A percentile compares a stretch with the other conserved stretches of the same genome.
Conservation (phyloP, 2,797 vertebrate genomes). For the Halcyon chelicuti region DNA sequence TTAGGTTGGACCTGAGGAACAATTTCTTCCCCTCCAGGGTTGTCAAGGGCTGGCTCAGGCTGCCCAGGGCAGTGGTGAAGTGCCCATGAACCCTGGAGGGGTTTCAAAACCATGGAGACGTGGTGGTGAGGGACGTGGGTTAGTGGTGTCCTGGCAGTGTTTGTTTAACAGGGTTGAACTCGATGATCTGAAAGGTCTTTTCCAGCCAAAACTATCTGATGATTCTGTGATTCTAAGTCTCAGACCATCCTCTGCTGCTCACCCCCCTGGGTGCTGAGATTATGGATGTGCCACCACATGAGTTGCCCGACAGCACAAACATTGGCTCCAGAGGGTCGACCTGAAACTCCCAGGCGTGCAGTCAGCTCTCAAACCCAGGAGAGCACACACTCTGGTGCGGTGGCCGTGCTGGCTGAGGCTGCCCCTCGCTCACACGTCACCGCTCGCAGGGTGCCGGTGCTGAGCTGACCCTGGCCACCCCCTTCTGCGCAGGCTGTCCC, state of each 20-base stretch:
- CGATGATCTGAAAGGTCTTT: not conserved
- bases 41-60: not conserved
- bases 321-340: not conserved
- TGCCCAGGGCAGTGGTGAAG: not conserved
- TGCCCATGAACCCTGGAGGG: not conserved
- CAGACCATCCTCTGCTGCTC: not conserved
- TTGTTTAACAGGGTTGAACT: not conserved
- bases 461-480: rapidly evolving
- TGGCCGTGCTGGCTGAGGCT: not conserved
- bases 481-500: not conserved
- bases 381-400: rapidly evolving
- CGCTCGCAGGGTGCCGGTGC: rapidly evolving
- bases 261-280: rapidly evolving
- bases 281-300: rapidly evolving
- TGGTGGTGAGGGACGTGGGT: not conserved
- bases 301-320: not conserved
- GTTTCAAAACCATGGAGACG: not conserved
- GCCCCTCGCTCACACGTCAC: rapidly evolving
- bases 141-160: not conserved
- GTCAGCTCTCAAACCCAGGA: not conserved
- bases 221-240: not conserved
- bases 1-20: not conserved
- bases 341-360: not conserved
- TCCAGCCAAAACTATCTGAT: not conserved
- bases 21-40: not conserved